Percentiles rank a stretch among this genome's conserved stretches.
phyloP scores from a whole-genome alignment of 2,797 vertebrate genomes.

The Threskiornis aethiopicus region DNA sequence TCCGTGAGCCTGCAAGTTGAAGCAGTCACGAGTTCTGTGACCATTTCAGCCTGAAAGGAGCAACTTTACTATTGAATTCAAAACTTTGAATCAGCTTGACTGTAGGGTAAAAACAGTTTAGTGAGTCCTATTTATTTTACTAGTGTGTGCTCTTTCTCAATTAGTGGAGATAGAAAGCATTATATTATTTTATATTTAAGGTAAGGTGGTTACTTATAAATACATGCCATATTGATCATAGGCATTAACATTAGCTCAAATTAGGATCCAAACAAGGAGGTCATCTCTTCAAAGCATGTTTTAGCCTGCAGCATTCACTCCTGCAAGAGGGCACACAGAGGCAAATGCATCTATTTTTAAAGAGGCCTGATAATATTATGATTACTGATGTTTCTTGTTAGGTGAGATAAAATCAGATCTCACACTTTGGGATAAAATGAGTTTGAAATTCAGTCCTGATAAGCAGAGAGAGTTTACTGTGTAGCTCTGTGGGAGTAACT shows the following conservation, averaged over 20 bases:
- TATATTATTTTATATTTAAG: neutral
- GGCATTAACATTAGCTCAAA: neutral
- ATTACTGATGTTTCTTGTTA: neutral
- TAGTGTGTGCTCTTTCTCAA: neutral
- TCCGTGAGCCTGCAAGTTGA: neutral
- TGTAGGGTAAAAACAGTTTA: neutral
- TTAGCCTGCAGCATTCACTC: neutral
- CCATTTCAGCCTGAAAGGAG: neutral
- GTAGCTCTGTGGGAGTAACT: neutral
- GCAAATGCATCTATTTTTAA: neutral
- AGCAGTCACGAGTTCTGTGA: neutral
- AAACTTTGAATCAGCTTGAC: neutral
- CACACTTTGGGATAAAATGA: neutral
- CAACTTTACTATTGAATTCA: neutral
- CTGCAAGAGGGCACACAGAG: neutral
- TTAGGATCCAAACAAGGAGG: neutral
- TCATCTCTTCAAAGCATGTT: neutral
- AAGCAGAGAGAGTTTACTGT: neutral
- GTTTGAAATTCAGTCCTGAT: neutral
- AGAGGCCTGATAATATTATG: neutral
- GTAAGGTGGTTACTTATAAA: neutral
- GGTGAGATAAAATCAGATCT: neutral
- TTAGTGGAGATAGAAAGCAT: neutral
- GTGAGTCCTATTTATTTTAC: neutral
- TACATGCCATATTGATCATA: neutral